These are phyloP conservation scores for Eristalis pertinax DNA, from an alignment of 2,888 invertebrate species.

Conservation along the genomic window DNA sequence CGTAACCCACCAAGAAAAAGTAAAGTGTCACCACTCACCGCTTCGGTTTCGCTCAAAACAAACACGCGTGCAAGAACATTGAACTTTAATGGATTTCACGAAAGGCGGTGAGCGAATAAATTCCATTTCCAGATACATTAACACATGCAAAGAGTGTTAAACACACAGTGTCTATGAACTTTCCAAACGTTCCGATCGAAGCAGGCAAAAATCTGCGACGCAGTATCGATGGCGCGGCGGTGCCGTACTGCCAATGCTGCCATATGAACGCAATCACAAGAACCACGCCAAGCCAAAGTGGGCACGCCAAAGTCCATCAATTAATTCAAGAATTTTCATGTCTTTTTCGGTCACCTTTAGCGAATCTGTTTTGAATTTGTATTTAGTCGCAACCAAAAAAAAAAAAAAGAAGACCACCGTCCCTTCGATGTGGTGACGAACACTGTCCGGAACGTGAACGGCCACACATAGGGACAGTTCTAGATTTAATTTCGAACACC, in stretches of 20 bases:
- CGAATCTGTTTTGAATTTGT: background rate
- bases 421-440: too few relatives aligned
- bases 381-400: too few relatives aligned
- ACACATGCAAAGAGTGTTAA: slow-evolving; percentile 3
- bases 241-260: background rate
- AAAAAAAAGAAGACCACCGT: background rate
- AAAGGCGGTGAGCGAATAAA: slow-evolving; percentile 3
- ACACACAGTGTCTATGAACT: slow-evolving; percentile 41
- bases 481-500: background rate
- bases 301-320: slow-evolving; percentile 23
- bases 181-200: slow-evolving; percentile 35
- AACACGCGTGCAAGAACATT: slow-evolving; percentile 45
- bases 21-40: slow-evolving; percentile 4
- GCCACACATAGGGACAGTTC: background rate
- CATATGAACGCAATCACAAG: background rate
- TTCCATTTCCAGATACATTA: slow-evolving; percentile 5
- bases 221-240: slow-evolving; percentile 14
- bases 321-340: slow-evolving; percentile 18
- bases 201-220: slow-evolving; percentile 31
- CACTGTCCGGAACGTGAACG: background rate
- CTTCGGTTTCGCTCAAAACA: slow-evolving; percentile 16
- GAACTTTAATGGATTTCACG: slow-evolving; percentile 36
- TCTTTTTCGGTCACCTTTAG: slow-evolving; percentile 6
- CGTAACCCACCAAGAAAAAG: slow-evolving; percentile 4
- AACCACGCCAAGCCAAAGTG: background rate